A percentile compares a stretch with the other conserved stretches of the same genome.
Evolutionary conservation across 2,888 invertebrate species (phyloP).

Genomic region (Acleris laterana): DNA sequence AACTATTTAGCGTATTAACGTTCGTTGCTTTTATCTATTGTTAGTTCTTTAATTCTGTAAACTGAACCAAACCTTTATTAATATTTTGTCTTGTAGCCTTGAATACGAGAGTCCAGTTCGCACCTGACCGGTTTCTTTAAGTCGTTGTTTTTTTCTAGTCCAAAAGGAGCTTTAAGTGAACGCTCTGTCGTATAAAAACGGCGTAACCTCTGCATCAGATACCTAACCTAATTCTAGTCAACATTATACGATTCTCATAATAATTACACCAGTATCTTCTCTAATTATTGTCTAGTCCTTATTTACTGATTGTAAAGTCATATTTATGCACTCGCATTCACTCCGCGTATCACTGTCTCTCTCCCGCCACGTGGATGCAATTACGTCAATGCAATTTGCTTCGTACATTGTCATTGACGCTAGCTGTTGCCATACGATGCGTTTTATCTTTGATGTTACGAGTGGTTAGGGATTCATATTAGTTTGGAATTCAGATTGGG

Average conservation of each 20-base stretch:
- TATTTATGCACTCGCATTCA: background rate
- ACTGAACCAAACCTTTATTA: no score
- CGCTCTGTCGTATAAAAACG: background rate
- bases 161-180: no score
- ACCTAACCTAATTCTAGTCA: conserved; percentile 5
- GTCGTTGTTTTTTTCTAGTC: no score
- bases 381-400: conserved; percentile 11
- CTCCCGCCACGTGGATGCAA: conserved; percentile 32
- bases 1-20: no score
- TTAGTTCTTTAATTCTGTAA: no score
- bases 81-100: no score
- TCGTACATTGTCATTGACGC: conserved; percentile 2
- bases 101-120: no score
- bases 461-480: background rate
- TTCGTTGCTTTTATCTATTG: no score
- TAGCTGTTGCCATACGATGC: background rate
- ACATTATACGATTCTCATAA: background rate
- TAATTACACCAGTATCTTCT: conserved; percentile 1
- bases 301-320: conserved; percentile 3
- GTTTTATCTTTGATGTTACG: background rate
- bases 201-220: background rate
- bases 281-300: conserved; percentile 16
- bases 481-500: background rate
- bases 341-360: background rate
- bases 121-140: no score